Base-by-base conservation (phyloP, 2,888 invertebrate species). In the Dusona sp. region DNA sequence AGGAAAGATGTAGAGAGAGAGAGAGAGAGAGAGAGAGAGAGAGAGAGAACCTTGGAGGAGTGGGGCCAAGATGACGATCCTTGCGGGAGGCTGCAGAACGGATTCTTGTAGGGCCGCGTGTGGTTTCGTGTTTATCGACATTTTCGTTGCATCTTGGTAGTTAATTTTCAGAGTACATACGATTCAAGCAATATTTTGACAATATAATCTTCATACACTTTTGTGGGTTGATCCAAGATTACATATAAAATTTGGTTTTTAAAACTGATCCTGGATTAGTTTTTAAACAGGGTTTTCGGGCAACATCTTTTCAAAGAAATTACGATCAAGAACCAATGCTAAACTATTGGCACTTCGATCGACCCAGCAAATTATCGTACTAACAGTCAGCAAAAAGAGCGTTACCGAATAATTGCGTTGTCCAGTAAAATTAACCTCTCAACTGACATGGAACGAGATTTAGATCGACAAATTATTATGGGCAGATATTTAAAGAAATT, bases 1-100 rank as follows among this genome's bases (percentile, higher is more conserved):
- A 33, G 74, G 33, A 33, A 4, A 33, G 33, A 33, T 4, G 4
- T 2, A 33, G 33, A 33, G 33, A 33, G 84, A 84, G 75, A 84
- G 84, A 70, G 84, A 79, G 61, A 38, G 74, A 84, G 77, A 29
- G 29, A 57, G 29, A 68, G 22, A 61, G 67, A 70, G 22, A 70
- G 78, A 61, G 72, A 79, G 61, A 61, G 70, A 64, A 72, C 6
- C 51, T 25, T 73, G 36, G 75, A 79, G 48, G 88, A 88, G 85
- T 86, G 89, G 92, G 92, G 92, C 93, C 94, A 93, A 93, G 94
- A 54, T 92, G 93, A 93, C 93, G 92, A 93, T 92, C 93, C 93
- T 93, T 93, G 94, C 94, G 92, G 94, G 94, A 94, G 94, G 88
- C 86, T 79, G 85, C 87, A 75, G 65, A 85, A 79, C 86, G 85